phyloP scores from a whole-genome alignment of 2,797 vertebrate genomes.

The Anableps anableps region DNA sequence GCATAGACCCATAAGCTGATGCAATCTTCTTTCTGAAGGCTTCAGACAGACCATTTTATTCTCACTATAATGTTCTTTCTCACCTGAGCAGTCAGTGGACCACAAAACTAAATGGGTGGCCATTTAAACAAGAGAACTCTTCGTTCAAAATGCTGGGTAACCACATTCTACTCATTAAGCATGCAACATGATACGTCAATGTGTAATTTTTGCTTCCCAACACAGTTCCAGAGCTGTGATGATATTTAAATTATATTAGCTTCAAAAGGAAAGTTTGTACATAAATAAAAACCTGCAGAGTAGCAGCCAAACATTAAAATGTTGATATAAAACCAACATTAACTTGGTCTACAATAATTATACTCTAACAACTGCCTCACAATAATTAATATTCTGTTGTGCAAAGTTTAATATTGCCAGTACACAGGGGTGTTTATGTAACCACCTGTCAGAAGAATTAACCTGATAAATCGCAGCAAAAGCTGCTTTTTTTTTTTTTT shows the following conservation, averaged over 20 bases:
- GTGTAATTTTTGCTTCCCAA: no score
- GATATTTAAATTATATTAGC: background rate
- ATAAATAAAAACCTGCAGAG: background rate
- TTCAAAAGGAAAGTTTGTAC: background rate
- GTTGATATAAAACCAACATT: conserved; percentile 16
- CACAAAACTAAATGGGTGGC: no score
- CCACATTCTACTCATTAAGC: no score
- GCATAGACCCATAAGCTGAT: no score
- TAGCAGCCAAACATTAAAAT: conserved; percentile 6
- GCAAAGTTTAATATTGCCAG: conserved; percentile 9
- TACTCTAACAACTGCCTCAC: conserved; percentile 14
- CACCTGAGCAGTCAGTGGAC: no score
- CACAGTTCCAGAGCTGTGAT: background rate
- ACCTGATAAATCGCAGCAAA: conserved; percentile 34
- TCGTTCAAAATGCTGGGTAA: no score
- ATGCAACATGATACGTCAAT: no score
- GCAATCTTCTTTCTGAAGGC: no score
- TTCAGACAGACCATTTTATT: no score
- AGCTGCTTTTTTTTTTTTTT: conserved; percentile 8
- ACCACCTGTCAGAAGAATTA: conserved; percentile 35
- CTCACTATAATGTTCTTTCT: no score
- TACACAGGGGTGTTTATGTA: conserved; percentile 31
- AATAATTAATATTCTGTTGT: conserved; percentile 34
- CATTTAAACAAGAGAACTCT: no score
- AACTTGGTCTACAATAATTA: background rate